Percentiles rank a stretch among this genome's conserved stretches.
Conservation (phyloP, 2,888 invertebrate genomes). For the Blastobasis adustella region DNA sequence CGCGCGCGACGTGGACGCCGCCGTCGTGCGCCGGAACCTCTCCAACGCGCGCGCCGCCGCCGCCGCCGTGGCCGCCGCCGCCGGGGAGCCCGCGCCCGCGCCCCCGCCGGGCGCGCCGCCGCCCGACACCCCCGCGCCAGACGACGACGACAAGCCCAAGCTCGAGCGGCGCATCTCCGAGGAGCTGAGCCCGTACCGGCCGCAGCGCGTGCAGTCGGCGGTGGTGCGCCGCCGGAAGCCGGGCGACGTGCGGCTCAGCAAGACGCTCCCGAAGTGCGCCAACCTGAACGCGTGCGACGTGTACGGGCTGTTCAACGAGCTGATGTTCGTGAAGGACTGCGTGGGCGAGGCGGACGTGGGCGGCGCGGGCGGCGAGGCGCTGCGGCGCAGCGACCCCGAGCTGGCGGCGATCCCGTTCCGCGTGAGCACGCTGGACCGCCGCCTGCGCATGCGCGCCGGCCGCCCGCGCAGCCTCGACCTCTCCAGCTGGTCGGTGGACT, state of each 20-base stretch:
- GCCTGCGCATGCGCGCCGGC: conserved; percentile 87
- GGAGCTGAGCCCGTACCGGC: conserved; percentile 57
- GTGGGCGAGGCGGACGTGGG: conserved; percentile 85
- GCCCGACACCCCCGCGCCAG: conserved; percentile 51
- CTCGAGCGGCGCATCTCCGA: conserved; percentile 81
- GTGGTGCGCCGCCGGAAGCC: conserved; percentile 60
- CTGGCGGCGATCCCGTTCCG: conserved; percentile 87
- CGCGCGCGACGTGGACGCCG: conserved; percentile 66
- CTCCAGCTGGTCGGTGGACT: conserved; percentile 92
- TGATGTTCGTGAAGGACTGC: conserved; percentile 92
- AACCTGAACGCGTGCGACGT: conserved; percentile 86
- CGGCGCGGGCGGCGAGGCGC: conserved; percentile 82
- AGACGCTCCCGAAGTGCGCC: conserved; percentile 85
- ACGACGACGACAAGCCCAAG: conserved; percentile 68
- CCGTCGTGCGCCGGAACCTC: conserved; percentile 54
- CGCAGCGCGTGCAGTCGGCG: conserved; percentile 61
- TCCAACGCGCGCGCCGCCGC: conserved; percentile 56
- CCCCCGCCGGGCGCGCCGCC: conserved; percentile 38
- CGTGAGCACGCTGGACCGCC: conserved; percentile 86
- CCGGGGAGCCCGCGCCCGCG: no score
- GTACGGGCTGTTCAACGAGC: conserved; percentile 90
- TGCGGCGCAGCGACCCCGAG: conserved; percentile 89
- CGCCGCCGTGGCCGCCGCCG: conserved; percentile 36
- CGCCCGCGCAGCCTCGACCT: conserved; percentile 87
- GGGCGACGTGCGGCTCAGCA: conserved; percentile 79